Base-by-base conservation (phyloP, 1,140 invertebrate species). In the Drosophila watanabei region DNA sequence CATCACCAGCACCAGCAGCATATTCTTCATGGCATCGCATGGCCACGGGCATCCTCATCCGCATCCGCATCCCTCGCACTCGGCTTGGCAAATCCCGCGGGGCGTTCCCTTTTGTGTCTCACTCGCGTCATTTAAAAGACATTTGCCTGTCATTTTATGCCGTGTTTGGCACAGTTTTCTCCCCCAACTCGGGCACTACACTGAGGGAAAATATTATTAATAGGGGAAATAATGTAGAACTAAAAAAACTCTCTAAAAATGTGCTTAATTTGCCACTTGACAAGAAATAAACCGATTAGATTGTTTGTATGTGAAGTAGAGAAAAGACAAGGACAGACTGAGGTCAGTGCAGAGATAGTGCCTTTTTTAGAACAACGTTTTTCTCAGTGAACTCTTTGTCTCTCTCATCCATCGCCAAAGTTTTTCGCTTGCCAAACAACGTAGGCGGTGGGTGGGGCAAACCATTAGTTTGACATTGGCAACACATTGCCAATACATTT, bases 81-180 rank as follows among this genome's bases (percentile, higher is more conserved):
- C 69, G 54, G 33, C 60, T 45, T 52, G 60, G 66, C 70, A 79
- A 90, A 90, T 90, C 86, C 86, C 86, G 86, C 82, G 86, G 71
- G 86, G 82, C 86, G 82, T 80, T 86, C 85, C 73, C 84, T 89
- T 87, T 88, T 88, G 84, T 89, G 86, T 89, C 86, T 90, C 86
- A 82, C 82, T 89, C 87, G 86, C 87, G 86, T 89, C 86, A 89
- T 89, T 89, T 90, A 89, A 89, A 90, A 89, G 86, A 89, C 86
- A 89, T 89, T 89, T 89, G 86, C 86, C 86, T 89, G 86, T 89
- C 82, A 89, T 89, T 89, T 89, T 90, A 89, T 89, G 86, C 86
- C 86, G 86, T 89, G 82, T 90, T 88, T 89, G 86, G 86, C 86
- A 89, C 86, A 89, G 75, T 89, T 89, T 89, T 86, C 64, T 52